Evolutionary conservation across 2,113 vertebrate species (phyloP).

Genomic region (Cathartes aura): DNA sequence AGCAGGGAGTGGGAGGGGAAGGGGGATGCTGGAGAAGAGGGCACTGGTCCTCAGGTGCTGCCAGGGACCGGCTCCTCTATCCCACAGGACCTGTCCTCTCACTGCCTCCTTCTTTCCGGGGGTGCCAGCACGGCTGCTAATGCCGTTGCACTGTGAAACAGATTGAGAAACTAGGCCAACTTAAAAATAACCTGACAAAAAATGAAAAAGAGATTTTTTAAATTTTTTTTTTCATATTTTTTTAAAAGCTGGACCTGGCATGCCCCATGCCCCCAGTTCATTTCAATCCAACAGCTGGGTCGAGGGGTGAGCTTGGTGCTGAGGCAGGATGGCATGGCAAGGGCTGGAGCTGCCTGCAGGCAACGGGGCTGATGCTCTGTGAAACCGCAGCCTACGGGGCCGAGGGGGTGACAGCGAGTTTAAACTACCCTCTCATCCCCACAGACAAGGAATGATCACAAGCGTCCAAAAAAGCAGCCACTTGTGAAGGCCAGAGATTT

Average conservation of each 20-base stretch:
- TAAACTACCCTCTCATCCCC: neutral
- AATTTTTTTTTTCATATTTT: neutral
- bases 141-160: neutral
- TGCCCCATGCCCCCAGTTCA: neutral
- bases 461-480: neutral
- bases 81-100: fast-evolving
- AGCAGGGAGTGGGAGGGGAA: neutral
- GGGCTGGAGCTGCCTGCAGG: neutral
- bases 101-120: fast-evolving
- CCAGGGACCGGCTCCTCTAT: fast-evolving
- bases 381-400: neutral
- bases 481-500: neutral
- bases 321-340: neutral
- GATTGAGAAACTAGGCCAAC: conserved; percentile 14
- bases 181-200: conserved; percentile 31
- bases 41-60: neutral
- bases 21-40: neutral
- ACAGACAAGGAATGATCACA: fast-evolving
- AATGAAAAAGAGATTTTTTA: neutral
- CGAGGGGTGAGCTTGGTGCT: neutral
- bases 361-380: neutral
- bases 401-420: neutral
- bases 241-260: neutral
- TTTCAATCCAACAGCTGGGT: neutral
- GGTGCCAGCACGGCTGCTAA: neutral